Evolutionary conservation across 2,888 invertebrate genomes (phyloP), one percentile per base, ranked within the genome.

Genomic region (Calameuta pallipes): DNA sequence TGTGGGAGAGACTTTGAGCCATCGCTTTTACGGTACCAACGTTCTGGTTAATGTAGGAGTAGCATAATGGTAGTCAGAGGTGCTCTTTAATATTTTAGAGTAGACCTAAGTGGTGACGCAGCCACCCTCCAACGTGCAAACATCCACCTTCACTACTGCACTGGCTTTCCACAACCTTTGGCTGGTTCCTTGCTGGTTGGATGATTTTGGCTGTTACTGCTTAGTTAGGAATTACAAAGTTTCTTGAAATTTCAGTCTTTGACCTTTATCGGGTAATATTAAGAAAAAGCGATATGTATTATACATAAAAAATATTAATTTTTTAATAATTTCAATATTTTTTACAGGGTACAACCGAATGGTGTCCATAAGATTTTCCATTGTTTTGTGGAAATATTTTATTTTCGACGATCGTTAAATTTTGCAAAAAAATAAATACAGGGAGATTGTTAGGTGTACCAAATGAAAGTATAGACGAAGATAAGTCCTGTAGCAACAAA

Each of bases 101-200:
- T 70, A 78, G 73, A 79, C 75, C 78, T 76, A 79, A 80, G 80
- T 81, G 80, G 76, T 78, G 76, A 79, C 80, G 78, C 77, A 79
- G 79, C 80, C 79, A 77, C 79, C 76, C 80, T 78, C 75, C 80
- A 68, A 81, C 76, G 73, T 76, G 78, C 80, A 77, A 81, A 81
- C 78, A 73, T 73, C 76, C 76, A 71, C 77, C 15, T 56, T 56
- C 23, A 23, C 23, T 56, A 15, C 23, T 56, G 56, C 56, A 56
- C 56, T 56, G 56, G 23, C 23, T 56, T 56, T 56, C 56, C 56
- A 56, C 23, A 30, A 71, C 71, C 71, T 35, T 35, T 23, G 71
- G 71, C 0, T 15, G 71, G 33, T 35, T 71, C 71, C 71, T 71
- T 71, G 30, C 13, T 56, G 56, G 56, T 56, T 6, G 56, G 23